Conservation (phyloP, 1,140 invertebrate species). For the Eueides isabella region DNA sequence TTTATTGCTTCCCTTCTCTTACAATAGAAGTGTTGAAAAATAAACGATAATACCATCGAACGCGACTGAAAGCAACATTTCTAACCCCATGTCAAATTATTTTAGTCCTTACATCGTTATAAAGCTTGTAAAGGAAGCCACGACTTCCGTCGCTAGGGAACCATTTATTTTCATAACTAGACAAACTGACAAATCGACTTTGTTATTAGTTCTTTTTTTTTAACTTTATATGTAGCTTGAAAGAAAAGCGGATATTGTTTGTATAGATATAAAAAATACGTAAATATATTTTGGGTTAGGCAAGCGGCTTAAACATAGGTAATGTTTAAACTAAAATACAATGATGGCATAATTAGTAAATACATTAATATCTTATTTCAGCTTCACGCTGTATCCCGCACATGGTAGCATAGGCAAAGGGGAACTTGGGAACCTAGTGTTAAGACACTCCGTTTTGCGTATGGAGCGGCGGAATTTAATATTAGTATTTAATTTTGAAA, state of each 20-base stretch:
- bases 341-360: too few species aligned
- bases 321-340: background rate
- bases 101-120: constrained; percentile 6
- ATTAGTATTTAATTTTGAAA: too few species aligned
- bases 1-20: background rate
- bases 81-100: constrained; percentile 10
- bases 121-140: constrained; percentile 32
- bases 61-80: background rate
- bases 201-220: constrained; percentile 22
- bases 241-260: background rate
- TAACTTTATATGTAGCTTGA: background rate
- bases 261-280: background rate
- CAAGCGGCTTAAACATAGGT: background rate
- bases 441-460: too few species aligned
- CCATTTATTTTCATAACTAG: constrained; percentile 25
- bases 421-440: too few species aligned
- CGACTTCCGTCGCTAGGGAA: constrained; percentile 32
- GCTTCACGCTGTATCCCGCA: too few species aligned
- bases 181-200: constrained; percentile 32
- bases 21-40: background rate
- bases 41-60: background rate
- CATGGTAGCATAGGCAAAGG: too few species aligned
- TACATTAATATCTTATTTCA: too few species aligned
- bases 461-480: too few species aligned
- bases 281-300: background rate